A percentile compares a stretch with the other conserved stretches of the same genome.
Conservation (phyloP, 1,140 invertebrate species). For the Drosophila dunni region DNA sequence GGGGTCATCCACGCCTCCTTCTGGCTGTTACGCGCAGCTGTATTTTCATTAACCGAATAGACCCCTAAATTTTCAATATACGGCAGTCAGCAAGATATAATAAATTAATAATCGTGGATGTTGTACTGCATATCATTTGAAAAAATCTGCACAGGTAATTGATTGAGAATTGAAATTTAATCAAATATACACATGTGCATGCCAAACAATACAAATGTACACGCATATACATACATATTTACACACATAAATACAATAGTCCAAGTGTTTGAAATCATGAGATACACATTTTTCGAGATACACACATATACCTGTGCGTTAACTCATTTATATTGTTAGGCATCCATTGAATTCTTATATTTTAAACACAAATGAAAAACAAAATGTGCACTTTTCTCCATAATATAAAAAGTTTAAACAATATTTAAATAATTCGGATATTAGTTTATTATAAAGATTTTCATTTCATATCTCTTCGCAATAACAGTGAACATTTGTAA, state of each 20-base stretch:
- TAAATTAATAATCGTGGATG: neutral
- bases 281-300: constrained; percentile 68
- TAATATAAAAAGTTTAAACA: neutral
- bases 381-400: neutral
- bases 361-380: neutral
- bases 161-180: constrained; percentile 13
- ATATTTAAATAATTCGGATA: neutral
- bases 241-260: constrained; percentile 18
- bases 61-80: too few relatives aligned
- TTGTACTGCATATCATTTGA: neutral
- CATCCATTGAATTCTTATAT: neutral
- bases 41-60: too few relatives aligned
- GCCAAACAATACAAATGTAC: neutral
- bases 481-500: neutral
- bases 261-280: constrained; percentile 35
- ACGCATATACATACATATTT: neutral
- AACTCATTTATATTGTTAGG: constrained; percentile 4
- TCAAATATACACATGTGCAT: constrained; percentile 6
- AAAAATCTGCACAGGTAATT: neutral
- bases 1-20: too few relatives aligned
- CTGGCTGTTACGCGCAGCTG: too few relatives aligned
- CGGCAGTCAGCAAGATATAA: neutral
- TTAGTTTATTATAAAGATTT: neutral
- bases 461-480: neutral
- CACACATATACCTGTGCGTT: neutral